A percentile compares a stretch with the other conserved stretches of the same genome.
Evolutionary conservation across 1,140 invertebrate genomes (phyloP).

Genomic region (Lordiphosa collinella): DNA sequence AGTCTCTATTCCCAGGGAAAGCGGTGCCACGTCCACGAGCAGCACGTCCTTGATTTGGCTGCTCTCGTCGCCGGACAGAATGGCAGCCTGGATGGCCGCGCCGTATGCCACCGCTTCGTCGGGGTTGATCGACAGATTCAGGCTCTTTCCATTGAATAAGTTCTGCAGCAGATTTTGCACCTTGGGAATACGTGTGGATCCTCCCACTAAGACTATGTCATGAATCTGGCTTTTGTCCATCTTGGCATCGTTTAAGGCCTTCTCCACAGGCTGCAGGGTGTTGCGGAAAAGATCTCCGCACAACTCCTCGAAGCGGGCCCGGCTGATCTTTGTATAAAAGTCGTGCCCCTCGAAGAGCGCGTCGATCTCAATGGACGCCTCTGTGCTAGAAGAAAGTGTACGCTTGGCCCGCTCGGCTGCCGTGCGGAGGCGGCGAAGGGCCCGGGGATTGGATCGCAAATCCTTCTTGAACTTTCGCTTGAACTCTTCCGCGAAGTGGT

Average conservation of each 20-base stretch:
- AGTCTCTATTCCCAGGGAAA: conserved; percentile 83
- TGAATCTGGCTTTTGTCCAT: conserved; percentile 85
- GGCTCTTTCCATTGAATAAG: conserved; percentile 83
- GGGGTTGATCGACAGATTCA: conserved; percentile 87
- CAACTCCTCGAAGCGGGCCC: conserved; percentile 92
- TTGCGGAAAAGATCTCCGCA: conserved; percentile 88
- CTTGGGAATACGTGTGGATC: conserved; percentile 84
- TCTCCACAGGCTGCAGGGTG: conserved; percentile 86
- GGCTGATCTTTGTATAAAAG: conserved; percentile 90
- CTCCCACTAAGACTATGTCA: conserved; percentile 84
- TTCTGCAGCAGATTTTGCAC: conserved; percentile 83
- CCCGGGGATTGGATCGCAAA: conserved; percentile 86
- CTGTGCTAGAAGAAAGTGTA: conserved; percentile 84
- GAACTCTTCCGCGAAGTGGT: conserved; percentile 86
- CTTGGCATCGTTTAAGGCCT: conserved; percentile 86
- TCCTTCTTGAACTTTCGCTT: conserved; percentile 91
- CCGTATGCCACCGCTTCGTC: conserved; percentile 88
- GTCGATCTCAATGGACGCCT: conserved; percentile 86
- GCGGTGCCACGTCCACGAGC: conserved; percentile 81
- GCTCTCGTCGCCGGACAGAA: conserved; percentile 83
- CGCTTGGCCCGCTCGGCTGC: conserved; percentile 86
- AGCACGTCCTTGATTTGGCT: conserved; percentile 78
- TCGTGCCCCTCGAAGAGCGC: conserved; percentile 87
- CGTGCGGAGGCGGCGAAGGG: conserved; percentile 87
- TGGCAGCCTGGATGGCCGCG: conserved; percentile 88